Percentiles rank a stretch among this genome's conserved stretches.
Evolutionary conservation across 2,113 vertebrate species (phyloP).

Genomic region (Talpa occidentalis): DNA sequence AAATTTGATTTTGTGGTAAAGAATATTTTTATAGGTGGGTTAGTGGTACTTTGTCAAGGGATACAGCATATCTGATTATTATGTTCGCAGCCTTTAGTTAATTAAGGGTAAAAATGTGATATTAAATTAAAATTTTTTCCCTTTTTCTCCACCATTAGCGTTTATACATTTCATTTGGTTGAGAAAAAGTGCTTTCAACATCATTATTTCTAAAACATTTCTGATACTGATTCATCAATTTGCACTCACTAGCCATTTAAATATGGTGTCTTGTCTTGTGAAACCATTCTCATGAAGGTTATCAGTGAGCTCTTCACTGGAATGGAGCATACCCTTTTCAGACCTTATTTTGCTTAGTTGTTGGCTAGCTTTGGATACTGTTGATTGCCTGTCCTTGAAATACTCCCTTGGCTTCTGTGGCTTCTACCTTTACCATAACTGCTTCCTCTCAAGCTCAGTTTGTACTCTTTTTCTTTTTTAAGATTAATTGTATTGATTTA

Average conservation of each 20-base stretch:
- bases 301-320: not conserved
- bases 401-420: not conserved
- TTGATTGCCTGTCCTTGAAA: constrained; percentile 25
- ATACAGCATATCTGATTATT: not conserved
- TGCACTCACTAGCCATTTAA: not conserved
- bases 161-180: constrained; percentile 35
- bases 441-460: not conserved
- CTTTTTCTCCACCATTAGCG: not conserved
- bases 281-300: constrained; percentile 5
- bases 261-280: not conserved
- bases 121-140: not conserved
- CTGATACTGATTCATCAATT: not conserved
- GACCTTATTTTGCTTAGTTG: not conserved
- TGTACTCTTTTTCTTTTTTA: not conserved
- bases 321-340: not conserved
- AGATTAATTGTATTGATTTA: no score
- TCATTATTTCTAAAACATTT: not conserved
- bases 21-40: not conserved
- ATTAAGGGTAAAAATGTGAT: not conserved
- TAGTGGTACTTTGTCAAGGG: not conserved
- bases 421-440: not conserved
- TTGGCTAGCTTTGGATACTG: not conserved
- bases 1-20: constrained; percentile 31
- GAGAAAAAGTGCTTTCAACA: not conserved
- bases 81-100: not conserved